Percentiles rank a stretch among this genome's conserved stretches.
Conservation (phyloP, 2,797 vertebrate species). For the Syngnathus rostellatus region DNA sequence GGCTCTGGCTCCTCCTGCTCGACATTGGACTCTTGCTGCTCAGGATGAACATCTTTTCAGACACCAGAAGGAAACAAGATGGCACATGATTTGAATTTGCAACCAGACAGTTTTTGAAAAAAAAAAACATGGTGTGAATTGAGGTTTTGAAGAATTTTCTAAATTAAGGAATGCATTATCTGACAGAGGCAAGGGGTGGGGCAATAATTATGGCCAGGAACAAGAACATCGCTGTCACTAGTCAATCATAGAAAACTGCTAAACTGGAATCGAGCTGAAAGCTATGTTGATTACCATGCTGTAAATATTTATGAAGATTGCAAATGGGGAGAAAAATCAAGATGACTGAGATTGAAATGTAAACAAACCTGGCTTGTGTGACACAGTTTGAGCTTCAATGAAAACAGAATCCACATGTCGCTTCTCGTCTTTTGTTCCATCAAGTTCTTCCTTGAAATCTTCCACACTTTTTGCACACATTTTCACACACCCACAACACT, state of each 20-base stretch:
- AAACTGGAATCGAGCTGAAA: too few species aligned
- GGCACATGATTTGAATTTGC: neutral
- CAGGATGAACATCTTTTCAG: neutral
- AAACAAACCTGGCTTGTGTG: neutral
- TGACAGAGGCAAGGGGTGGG: too few species aligned
- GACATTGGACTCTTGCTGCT: neutral
- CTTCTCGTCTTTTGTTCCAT: neutral
- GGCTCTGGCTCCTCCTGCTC: neutral
- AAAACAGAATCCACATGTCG: neutral
- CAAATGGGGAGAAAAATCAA: neutral
- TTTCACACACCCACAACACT: neutral
- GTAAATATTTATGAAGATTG: neutral
- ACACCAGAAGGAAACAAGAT: neutral
- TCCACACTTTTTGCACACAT: slow-evolving; percentile 1
- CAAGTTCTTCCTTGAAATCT: neutral
- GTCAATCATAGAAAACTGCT: too few species aligned
- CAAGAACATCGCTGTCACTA: too few species aligned
- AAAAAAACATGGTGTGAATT: too few species aligned
- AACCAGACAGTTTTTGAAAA: neutral
- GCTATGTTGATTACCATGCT: too few species aligned
- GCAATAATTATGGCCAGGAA: too few species aligned
- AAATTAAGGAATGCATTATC: too few species aligned
- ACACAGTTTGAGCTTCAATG: neutral
- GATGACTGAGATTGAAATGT: neutral
- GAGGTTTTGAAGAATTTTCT: too few species aligned